Evolutionary conservation across 2,888 invertebrate genomes (phyloP).

Genomic region (Noctua comes): DNA sequence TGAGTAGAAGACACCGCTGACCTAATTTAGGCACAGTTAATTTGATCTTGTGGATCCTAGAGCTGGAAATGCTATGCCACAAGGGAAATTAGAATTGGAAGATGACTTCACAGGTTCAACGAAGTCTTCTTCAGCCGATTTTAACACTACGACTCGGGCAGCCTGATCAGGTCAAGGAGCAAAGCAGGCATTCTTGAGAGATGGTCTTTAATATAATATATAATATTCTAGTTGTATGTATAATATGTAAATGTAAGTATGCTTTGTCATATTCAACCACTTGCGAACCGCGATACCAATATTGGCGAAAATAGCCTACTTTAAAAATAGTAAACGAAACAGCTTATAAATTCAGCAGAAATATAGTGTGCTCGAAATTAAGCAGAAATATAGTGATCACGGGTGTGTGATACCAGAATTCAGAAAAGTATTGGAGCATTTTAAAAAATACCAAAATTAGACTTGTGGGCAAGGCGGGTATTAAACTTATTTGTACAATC

Average conservation of each 20-base stretch:
- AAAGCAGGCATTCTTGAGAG: background rate
- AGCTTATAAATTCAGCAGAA: constrained; percentile 9
- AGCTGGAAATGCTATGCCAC: background rate
- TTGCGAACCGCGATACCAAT: background rate
- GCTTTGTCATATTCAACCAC: constrained; percentile 3
- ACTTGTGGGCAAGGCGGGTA: background rate
- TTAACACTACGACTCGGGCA: background rate
- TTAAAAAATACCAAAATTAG: constrained; percentile 3
- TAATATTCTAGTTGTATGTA: background rate
- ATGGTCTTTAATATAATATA: background rate
- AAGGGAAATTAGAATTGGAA: constrained; percentile 11
- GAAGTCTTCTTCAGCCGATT: background rate
- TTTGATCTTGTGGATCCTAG: background rate
- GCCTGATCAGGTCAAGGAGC: background rate
- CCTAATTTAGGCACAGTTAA: background rate
- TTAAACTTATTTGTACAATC: background rate
- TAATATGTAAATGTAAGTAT: background rate
- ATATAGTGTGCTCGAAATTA: constrained; percentile 8
- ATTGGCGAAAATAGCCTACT: constrained; percentile 13
- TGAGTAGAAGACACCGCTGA: background rate
- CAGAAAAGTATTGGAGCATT: constrained; percentile 20
- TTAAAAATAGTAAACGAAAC: background rate
- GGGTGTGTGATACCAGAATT: constrained; percentile 24
- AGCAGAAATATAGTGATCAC: background rate
- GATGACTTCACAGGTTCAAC: background rate